Evolutionary conservation across 2,113 vertebrate genomes (phyloP).

Genomic region (Mastomys natalensis): DNA sequence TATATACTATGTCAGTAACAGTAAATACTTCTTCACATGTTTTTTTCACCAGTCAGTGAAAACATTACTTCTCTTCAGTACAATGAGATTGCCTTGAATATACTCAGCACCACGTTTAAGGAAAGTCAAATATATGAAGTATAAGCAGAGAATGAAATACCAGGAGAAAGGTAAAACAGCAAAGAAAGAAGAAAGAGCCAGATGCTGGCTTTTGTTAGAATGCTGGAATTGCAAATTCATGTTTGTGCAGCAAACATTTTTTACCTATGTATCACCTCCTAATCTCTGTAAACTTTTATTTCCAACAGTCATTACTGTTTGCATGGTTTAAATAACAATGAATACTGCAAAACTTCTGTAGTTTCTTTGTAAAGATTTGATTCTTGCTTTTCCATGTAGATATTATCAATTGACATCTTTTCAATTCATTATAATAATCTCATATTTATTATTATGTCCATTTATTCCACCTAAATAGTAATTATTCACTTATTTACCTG

Average conservation of each 20-base stretch:
- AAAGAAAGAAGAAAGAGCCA: too few species aligned
- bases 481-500: background rate
- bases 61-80: background rate
- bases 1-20: background rate
- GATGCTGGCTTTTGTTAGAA: background rate
- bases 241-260: background rate
- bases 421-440: constrained; percentile 20
- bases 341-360: background rate
- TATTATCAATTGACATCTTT: constrained; percentile 26
- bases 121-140: background rate
- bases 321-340: background rate
- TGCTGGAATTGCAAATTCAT: background rate
- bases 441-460: background rate
- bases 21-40: background rate
- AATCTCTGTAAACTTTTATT: background rate
- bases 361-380: background rate
- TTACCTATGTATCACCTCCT: background rate
- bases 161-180: background rate
- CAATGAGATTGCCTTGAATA: background rate
- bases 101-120: background rate
- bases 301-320: background rate
- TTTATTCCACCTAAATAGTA: background rate
- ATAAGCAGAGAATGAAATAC: background rate
- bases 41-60: background rate
- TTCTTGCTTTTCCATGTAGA: background rate